Conservation (phyloP, 2,797 vertebrate genomes). For the Chaenodraco wilsoni region DNA sequence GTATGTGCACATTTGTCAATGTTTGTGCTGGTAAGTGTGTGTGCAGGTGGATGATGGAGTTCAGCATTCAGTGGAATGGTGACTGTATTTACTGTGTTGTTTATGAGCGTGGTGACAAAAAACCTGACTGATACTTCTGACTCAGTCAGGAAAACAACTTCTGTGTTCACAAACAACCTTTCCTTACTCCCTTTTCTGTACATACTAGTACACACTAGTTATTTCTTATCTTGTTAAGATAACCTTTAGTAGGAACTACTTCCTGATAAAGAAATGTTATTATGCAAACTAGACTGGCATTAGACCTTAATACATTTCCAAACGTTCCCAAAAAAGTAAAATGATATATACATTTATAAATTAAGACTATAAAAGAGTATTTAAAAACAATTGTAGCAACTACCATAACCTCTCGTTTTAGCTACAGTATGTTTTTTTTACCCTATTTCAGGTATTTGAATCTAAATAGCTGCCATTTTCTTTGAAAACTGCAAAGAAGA, state of each 20-base stretch:
- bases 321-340: neutral
- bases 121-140: constrained; percentile 19
- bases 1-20: constrained; percentile 5
- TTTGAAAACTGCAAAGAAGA: constrained; percentile 3
- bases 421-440: neutral
- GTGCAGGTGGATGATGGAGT: constrained; percentile 16
- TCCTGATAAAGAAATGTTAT: neutral
- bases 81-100: constrained; percentile 28
- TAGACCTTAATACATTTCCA: neutral
- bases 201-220: too few relatives aligned
- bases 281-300: neutral
- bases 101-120: constrained; percentile 26
- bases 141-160: constrained; percentile 36
- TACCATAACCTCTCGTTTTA: neutral
- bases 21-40: constrained; percentile 21
- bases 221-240: too few relatives aligned
- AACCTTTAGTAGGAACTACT: neutral
- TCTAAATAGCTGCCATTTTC: neutral
- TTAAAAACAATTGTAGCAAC: neutral
- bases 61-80: constrained; percentile 32
- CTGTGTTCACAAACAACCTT: constrained; percentile 13
- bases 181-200: neutral
- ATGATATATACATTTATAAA: too few relatives aligned
- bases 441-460: neutral
- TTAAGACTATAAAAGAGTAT: too few relatives aligned